Percentiles rank a stretch among this genome's conserved stretches.
phyloP scores from a whole-genome alignment of 1,140 invertebrate genomes.

The Pseudomyrmex cubaensis region DNA sequence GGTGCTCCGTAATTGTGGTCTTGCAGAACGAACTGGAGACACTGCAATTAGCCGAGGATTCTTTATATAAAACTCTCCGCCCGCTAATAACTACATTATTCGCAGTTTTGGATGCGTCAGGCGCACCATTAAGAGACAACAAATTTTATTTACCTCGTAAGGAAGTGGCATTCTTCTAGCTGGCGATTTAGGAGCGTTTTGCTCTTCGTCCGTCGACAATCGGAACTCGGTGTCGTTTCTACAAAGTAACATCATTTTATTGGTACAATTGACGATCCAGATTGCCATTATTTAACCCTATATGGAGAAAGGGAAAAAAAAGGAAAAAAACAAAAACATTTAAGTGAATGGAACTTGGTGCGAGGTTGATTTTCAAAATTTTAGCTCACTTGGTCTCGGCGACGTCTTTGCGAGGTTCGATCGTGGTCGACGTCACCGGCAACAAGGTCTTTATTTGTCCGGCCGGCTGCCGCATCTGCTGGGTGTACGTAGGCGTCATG shows the following conservation, averaged over 20 bases:
- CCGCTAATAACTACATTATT: no score
- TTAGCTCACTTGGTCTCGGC: conserved; percentile 74
- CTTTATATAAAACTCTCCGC: no score
- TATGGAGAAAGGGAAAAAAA: neutral
- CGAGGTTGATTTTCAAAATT: neutral
- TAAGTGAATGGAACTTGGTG: neutral
- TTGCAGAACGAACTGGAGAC: conserved; percentile 89
- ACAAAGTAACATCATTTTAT: conserved; percentile 33
- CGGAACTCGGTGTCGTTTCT: conserved; percentile 76
- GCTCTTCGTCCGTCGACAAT: conserved; percentile 76
- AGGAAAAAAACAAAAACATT: neutral
- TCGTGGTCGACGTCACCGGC: conserved; percentile 66
- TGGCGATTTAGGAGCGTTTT: conserved; percentile 71
- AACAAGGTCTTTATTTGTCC: conserved; percentile 80
- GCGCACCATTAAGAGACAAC: no score
- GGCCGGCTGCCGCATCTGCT: conserved; percentile 67
- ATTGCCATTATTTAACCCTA: neutral
- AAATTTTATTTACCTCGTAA: conserved; percentile 77
- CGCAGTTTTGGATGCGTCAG: no score
- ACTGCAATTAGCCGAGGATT: conserved; percentile 78
- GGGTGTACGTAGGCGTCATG: conserved; percentile 68
- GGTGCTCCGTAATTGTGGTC: conserved; percentile 93
- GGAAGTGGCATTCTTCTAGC: conserved; percentile 79
- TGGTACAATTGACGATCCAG: neutral
- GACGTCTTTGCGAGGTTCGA: conserved; percentile 72